Evolutionary conservation across 2,113 vertebrate genomes (phyloP).

Genomic region (Columba janthina): DNA sequence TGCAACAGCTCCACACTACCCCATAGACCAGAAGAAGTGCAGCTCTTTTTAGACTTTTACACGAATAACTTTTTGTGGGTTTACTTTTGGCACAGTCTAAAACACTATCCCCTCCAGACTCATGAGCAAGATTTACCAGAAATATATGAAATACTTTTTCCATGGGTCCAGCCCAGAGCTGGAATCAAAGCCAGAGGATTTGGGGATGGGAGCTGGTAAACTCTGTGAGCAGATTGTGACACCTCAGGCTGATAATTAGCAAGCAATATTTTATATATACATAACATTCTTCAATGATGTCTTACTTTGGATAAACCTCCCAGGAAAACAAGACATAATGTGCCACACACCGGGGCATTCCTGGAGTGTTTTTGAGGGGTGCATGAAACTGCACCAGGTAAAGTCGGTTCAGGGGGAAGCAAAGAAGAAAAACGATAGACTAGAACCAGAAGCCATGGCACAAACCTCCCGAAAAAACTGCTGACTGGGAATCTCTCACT

Average conservation of each 20-base stretch:
- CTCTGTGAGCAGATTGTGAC: neutral
- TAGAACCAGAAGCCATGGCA: neutral
- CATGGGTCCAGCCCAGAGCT: fast-evolving
- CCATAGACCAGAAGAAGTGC: neutral
- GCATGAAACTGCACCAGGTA: neutral
- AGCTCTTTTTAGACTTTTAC: neutral
- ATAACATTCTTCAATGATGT: neutral
- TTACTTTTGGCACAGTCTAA: neutral
- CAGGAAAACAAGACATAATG: neutral
- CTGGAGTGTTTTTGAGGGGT: neutral
- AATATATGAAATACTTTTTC: fast-evolving
- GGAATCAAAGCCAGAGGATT: neutral
- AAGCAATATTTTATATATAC: neutral
- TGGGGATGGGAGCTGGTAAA: neutral
- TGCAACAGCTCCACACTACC: neutral
- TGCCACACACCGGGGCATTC: neutral
- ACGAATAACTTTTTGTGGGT: neutral
- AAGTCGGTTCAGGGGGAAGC: neutral
- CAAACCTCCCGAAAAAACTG: neutral
- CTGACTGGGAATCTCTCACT: neutral
- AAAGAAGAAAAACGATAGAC: neutral
- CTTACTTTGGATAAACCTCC: neutral
- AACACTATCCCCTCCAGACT: neutral
- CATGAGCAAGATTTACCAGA: neutral
- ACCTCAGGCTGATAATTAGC: neutral